These are phyloP conservation scores for Heptranchias perlo DNA, from an alignment of 2,113 vertebrate species.

Conservation along the genomic window DNA sequence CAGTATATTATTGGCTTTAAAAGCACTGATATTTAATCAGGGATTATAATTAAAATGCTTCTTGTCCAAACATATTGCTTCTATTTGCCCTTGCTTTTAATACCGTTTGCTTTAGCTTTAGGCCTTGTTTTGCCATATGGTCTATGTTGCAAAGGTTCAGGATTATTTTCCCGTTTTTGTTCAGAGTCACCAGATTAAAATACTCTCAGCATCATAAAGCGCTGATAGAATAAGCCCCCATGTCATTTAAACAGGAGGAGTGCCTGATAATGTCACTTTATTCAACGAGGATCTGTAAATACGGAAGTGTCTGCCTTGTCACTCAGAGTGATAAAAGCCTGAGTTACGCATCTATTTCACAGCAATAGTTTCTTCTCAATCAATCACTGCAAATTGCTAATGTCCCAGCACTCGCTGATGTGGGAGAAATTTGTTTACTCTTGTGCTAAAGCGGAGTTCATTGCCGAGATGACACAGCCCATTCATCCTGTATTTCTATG, in stretches of 20 bases:
- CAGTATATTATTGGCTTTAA: conserved; percentile 47
- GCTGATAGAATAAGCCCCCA: conserved; percentile 55
- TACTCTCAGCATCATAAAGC: conserved; percentile 55
- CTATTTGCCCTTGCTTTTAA: conserved; percentile 57
- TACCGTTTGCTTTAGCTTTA: conserved; percentile 59
- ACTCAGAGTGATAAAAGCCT: conserved; percentile 58
- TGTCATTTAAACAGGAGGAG: conserved; percentile 61
- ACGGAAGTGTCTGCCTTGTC: conserved; percentile 53
- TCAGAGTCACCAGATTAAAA: conserved; percentile 53
- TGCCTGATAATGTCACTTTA: conserved; percentile 63
- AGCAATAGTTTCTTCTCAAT: conserved; percentile 56
- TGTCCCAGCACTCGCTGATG: conserved; percentile 50
- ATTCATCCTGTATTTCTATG: conserved; percentile 52
- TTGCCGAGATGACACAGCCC: conserved; percentile 50
- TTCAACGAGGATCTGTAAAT: conserved; percentile 55
- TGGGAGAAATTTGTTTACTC: conserved; percentile 58
- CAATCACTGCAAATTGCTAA: conserved; percentile 52
- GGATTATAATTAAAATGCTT: conserved; percentile 50
- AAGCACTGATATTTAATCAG: conserved; percentile 43
- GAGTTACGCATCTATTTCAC: conserved; percentile 59
- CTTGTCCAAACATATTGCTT: conserved; percentile 48
- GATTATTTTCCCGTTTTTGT: conserved; percentile 46
- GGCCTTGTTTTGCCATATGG: conserved; percentile 59
- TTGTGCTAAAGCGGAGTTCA: conserved; percentile 51
- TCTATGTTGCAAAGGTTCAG: conserved; percentile 49